phyloP scores from a whole-genome alignment of 2,113 vertebrate genomes.

The Nesogale talazaci region DNA sequence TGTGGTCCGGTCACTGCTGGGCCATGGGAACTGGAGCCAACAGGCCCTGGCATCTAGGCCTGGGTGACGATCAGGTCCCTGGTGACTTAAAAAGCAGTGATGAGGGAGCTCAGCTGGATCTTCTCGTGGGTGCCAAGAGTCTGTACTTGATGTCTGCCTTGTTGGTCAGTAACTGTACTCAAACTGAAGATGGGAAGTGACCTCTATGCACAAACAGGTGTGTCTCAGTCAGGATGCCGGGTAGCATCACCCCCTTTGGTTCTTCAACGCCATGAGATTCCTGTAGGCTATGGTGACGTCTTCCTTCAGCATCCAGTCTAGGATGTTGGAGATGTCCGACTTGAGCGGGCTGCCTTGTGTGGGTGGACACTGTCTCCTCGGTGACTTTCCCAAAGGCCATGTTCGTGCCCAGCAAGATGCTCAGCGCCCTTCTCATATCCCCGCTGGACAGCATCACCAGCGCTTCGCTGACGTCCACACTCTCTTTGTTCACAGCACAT shows the following conservation, averaged over 20 bases:
- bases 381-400: conserved; percentile 97
- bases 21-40: accelerated
- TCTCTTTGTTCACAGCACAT: conserved; percentile 93
- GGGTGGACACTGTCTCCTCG: conserved; percentile 95
- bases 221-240: conserved; percentile 96
- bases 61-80: conserved; percentile 94
- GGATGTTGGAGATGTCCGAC: conserved; percentile 96
- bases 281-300: conserved; percentile 95
- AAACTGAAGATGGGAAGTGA: conserved; percentile 92
- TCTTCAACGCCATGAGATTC: conserved; percentile 94
- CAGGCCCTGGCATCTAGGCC: conserved; percentile 74
- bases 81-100: conserved; percentile 96
- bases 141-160: conserved; percentile 96
- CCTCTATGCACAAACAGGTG: conserved; percentile 97
- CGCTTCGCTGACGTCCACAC: conserved; percentile 91
- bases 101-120: conserved; percentile 97
- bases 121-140: conserved; percentile 95
- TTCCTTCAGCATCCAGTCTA: conserved; percentile 98
- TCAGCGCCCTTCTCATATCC: conserved; percentile 97
- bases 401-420: conserved; percentile 96
- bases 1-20: background rate
- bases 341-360: conserved; percentile 97
- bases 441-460: conserved; percentile 94
- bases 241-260: conserved; percentile 95
- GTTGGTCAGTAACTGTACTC: conserved; percentile 94